These are phyloP conservation scores for Heterotilapia buettikoferi DNA, from an alignment of 2,113 vertebrate species.

Conservation along the genomic window DNA sequence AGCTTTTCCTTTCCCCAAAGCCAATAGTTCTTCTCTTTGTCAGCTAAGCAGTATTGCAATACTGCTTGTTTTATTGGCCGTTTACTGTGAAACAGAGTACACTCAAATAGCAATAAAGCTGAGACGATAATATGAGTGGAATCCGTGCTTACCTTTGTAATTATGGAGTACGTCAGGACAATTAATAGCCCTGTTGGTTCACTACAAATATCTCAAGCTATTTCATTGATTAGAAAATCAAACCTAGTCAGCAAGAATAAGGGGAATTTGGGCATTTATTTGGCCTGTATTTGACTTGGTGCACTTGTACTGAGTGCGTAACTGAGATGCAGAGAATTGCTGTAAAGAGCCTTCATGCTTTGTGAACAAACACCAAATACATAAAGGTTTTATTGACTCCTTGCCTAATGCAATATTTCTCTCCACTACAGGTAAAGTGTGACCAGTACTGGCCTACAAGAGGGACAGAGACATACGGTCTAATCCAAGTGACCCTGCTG, in stretches of 20 bases:
- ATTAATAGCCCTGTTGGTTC: slow-evolving; percentile 44
- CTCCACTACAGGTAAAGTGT: slow-evolving; percentile 88
- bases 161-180: slow-evolving; percentile 60
- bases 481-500: slow-evolving; percentile 91
- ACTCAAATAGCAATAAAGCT: slow-evolving; percentile 57
- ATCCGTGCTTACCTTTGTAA: slow-evolving; percentile 65
- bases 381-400: not conserved
- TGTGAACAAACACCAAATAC: not conserved
- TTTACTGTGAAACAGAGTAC: slow-evolving; percentile 57
- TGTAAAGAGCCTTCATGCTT: not conserved
- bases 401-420: not conserved
- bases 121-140: slow-evolving; percentile 61
- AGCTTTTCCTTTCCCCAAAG: slow-evolving; percentile 1
- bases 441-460: slow-evolving; percentile 98
- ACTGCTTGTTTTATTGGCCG: slow-evolving; percentile 63
- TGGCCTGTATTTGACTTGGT: not conserved
- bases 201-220: slow-evolving; percentile 38
- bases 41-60: slow-evolving; percentile 30
- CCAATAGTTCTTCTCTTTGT: slow-evolving; percentile 18
- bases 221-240: slow-evolving; percentile 59
- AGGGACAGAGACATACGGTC: slow-evolving; percentile 92
- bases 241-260: slow-evolving; percentile 23
- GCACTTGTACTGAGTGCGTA: not conserved
- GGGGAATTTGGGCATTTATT: not conserved
- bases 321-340: not conserved